Evolutionary conservation across 2,113 vertebrate species (phyloP), one percentile per base, ranked within the genome.

Genomic region (Anarrhichthys ocellatus): DNA sequence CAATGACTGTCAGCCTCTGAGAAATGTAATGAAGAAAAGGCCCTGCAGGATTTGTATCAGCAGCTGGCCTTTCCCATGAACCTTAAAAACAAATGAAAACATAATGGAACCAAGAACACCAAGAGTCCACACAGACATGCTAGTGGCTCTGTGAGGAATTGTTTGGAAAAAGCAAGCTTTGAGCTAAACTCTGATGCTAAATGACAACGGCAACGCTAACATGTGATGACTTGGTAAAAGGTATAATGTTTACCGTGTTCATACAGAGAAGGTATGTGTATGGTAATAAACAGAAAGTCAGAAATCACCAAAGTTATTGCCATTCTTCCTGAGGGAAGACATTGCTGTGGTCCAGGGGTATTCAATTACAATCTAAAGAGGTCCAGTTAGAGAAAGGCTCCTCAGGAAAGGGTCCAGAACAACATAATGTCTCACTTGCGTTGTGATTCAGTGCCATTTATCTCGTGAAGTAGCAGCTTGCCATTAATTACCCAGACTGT

Each of bases 31-130:
- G 59, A 71, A 42, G 68, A 27, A 74, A 85, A 75, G 27, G 34
- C 63, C 76, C n/a, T 38, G 2, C 14, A 68, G 80, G 86, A 80
- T 86, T 80, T 77, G 38, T 59, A 72, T 84, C 63, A 76, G 48
- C 72, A 48, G 40, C 83, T 78, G 62, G 52, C 61, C 69, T 80
- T 78, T 85, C 70, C 63, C 13, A 13, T 38, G 65, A 78, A 32
- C 46, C 56, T 27, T n/a, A 61, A 72, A 76, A 24, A 63, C 38
- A 64, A 84, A 78, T 77, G 42, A 69, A 72, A 68, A 58, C 42
- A 74, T 36, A 64, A 75, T 34, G n/a, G 38, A 82, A 44, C 22
- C n/a, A n/a, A n/a, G n/a, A 38, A 42, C 27, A 73, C 58, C 38
- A n/a, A 50, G 27, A 27, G 40, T 72, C 65, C 22, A 8, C 24